Evolutionary conservation across 2,113 vertebrate genomes (phyloP).

Genomic region (Hippolais icterina): DNA sequence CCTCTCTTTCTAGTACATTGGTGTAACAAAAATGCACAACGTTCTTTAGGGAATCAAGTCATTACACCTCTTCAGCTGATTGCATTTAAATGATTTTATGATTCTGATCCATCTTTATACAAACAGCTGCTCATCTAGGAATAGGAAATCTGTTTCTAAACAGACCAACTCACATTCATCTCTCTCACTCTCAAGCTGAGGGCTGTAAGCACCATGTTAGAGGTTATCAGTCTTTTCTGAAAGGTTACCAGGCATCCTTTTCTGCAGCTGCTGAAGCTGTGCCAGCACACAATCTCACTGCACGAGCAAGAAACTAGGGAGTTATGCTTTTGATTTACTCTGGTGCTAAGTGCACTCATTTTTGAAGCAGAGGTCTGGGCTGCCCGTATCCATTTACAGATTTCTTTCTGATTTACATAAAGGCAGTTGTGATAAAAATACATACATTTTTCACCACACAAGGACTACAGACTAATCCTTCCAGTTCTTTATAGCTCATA

Average conservation of each 20-base stretch:
- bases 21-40: neutral
- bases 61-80: neutral
- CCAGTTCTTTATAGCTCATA: neutral
- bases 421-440: neutral
- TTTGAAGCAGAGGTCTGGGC: neutral
- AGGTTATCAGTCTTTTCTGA: neutral
- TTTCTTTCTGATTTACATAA: neutral
- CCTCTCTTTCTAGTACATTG: neutral
- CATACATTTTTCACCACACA: neutral
- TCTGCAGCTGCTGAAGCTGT: neutral
- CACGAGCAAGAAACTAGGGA: neutral
- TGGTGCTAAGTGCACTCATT: neutral
- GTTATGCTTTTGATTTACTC: neutral
- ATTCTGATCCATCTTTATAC: neutral
- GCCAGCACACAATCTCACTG: neutral
- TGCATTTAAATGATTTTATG: neutral
- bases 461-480: neutral
- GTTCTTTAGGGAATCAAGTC: neutral
- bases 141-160: neutral
- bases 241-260: neutral
- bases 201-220: neutral
- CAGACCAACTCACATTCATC: accelerated
- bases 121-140: neutral
- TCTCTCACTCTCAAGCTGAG: neutral
- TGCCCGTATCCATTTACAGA: neutral